phyloP scores from a whole-genome alignment of 2,797 vertebrate genomes.

The Pogoniulus pusillus region DNA sequence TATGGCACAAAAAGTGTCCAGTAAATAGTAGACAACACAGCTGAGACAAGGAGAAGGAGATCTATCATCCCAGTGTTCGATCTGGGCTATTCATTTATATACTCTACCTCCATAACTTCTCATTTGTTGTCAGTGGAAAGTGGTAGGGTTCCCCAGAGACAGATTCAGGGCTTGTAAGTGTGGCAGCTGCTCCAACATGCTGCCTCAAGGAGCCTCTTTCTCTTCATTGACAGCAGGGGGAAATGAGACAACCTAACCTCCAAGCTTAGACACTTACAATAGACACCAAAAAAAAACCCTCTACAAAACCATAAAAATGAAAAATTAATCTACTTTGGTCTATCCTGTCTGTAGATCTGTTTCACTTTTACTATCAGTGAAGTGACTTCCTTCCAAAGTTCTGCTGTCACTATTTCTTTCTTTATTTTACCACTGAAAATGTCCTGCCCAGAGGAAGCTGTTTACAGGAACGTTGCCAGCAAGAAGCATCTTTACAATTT shows the following conservation, averaged over 20 bases:
- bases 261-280: neutral
- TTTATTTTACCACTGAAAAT: neutral
- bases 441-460: neutral
- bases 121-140: neutral
- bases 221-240: neutral
- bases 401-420: neutral
- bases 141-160: neutral
- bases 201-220: neutral
- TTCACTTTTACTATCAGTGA: neutral
- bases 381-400: neutral
- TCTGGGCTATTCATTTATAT: neutral
- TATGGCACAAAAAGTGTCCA: neutral
- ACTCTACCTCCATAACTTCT: neutral
- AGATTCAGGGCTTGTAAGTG: neutral
- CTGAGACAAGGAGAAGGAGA: neutral
- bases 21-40: neutral
- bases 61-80: neutral
- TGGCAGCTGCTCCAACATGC: rapidly evolving
- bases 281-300: neutral
- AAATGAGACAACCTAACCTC: neutral
- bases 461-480: neutral
- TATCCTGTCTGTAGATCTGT: neutral
- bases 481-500: neutral
- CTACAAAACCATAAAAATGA: neutral
- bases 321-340: neutral